These are phyloP conservation scores for Rhea pennata DNA, from an alignment of 2,113 vertebrate species.

Conservation along the genomic window DNA sequence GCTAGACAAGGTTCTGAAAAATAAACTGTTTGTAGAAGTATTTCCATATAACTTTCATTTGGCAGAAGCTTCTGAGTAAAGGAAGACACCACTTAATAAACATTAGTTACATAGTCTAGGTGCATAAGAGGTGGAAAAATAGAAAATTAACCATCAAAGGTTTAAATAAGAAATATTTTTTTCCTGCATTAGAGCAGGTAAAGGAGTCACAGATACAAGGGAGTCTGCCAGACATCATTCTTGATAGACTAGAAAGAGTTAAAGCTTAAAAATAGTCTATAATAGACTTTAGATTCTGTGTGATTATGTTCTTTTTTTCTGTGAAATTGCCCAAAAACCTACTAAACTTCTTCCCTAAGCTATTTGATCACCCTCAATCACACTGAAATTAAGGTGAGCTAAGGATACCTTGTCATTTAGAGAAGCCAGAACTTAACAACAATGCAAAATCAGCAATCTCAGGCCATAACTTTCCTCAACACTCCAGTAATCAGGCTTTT, in stretches of 20 bases:
- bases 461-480: background rate
- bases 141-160: background rate
- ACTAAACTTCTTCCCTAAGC: background rate
- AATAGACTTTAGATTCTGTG: background rate
- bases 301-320: background rate
- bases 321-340: background rate
- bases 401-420: background rate
- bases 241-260: background rate
- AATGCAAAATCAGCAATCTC: background rate
- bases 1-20: background rate
- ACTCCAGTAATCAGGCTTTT: background rate
- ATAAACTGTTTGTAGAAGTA: background rate
- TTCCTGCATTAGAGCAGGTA: background rate
- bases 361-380: background rate
- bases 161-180: background rate
- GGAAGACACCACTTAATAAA: background rate
- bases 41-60: background rate
- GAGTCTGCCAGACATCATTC: background rate
- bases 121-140: background rate
- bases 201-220: background rate
- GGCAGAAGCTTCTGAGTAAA: background rate
- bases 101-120: fast-evolving
- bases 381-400: background rate
- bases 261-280: background rate
- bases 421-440: background rate